These are phyloP conservation scores for Colinus virginianus DNA, from an alignment of 2,113 vertebrate species.

Conservation along the genomic window DNA sequence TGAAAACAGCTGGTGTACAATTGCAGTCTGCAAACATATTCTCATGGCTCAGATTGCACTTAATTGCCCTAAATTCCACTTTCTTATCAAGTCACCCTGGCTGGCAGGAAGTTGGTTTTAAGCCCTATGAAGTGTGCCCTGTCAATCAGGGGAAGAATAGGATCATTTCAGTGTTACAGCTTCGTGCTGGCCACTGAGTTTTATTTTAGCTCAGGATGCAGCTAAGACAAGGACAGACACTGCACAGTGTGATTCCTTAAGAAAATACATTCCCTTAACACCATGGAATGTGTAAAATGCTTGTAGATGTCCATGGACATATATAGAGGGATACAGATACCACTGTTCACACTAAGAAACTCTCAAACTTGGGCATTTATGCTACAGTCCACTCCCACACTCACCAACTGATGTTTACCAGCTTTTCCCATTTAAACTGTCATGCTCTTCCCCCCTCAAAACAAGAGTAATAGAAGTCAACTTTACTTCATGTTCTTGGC, in stretches of 20 bases:
- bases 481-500: conserved; percentile 79
- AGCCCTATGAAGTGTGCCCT: conserved; percentile 66
- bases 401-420: conserved; percentile 80
- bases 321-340: conserved; percentile 49
- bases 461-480: conserved; percentile 78
- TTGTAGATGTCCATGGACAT: conserved; percentile 18
- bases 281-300: conserved; percentile 35
- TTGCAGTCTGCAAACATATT: conserved; percentile 62
- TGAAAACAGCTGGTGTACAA: conserved; percentile 73
- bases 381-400: conserved; percentile 75
- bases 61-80: conserved; percentile 74
- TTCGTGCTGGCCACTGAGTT: neutral
- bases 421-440: conserved; percentile 81
- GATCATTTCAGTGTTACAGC: conserved; percentile 40
- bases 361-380: conserved; percentile 55
- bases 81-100: conserved; percentile 76
- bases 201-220: conserved; percentile 31
- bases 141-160: conserved; percentile 66
- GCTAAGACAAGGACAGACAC: conserved; percentile 44
- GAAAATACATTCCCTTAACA: conserved; percentile 53
- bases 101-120: conserved; percentile 73
- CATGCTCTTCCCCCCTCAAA: conserved; percentile 61
- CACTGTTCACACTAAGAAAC: conserved; percentile 46
- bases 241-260: conserved; percentile 37
- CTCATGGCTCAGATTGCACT: conserved; percentile 73